Evolutionary conservation across 2,888 invertebrate species (phyloP).

Genomic region (Fissipunctia ypsillon): DNA sequence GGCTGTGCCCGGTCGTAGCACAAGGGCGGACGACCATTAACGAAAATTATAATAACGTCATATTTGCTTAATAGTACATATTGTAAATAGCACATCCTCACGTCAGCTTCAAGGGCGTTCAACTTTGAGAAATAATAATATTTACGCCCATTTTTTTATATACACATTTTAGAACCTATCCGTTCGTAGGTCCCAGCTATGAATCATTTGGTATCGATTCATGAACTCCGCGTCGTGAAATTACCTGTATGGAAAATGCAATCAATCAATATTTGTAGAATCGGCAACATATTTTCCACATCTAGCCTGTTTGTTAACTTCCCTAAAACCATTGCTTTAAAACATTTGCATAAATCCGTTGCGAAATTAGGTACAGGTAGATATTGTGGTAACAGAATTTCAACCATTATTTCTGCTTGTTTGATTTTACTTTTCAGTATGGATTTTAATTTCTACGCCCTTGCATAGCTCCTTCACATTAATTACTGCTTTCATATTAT

Average conservation of each 20-base stretch:
- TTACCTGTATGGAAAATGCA: background rate
- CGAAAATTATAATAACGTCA: conserved; percentile 36
- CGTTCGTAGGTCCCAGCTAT: background rate
- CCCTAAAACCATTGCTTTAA: background rate
- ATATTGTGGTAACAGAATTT: background rate
- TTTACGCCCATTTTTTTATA: background rate
- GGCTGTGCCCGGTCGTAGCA: conserved; percentile 25
- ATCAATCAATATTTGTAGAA: background rate
- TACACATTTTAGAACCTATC: background rate
- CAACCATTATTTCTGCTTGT: conserved; percentile 1
- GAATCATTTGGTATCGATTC: background rate
- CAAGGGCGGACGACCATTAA: conserved; percentile 46
- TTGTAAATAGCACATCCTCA: conserved; percentile 36
- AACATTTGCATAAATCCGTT: background rate
- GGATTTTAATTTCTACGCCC: conserved; percentile 18
- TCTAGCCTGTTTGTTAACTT: no score
- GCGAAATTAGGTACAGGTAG: background rate
- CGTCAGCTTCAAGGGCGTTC: conserved; percentile 15
- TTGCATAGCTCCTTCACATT: conserved; percentile 23
- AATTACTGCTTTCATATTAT: conserved; percentile 34
- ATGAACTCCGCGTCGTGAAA: background rate
- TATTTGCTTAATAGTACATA: conserved; percentile 27
- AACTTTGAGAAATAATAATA: background rate
- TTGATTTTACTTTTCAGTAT: background rate
- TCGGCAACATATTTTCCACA: background rate